A percentile compares a stretch with the other conserved stretches of the same genome.
phyloP scores from a whole-genome alignment of 2,113 vertebrate species.

The Nipponia nippon region DNA sequence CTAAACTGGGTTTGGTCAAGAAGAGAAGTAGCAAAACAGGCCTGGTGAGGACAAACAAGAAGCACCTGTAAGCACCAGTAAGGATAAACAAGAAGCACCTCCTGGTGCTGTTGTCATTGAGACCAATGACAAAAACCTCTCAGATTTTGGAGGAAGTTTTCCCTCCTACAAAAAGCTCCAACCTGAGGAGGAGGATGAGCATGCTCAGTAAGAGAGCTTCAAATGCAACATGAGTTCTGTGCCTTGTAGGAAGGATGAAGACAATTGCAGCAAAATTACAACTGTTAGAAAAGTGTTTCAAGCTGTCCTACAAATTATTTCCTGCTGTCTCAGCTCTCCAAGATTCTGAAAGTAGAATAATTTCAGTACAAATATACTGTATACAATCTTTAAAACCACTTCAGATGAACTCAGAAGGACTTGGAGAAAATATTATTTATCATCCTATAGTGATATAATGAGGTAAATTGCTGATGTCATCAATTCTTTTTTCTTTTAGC shows the following conservation, averaged over 20 bases:
- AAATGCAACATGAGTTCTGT: neutral
- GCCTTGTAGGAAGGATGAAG: neutral
- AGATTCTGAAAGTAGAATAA: neutral
- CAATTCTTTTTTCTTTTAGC: neutral
- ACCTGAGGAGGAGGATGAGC: rapidly evolving
- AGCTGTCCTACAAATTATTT: neutral
- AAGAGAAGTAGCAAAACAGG: neutral
- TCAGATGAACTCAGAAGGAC: neutral
- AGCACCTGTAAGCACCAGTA: neutral
- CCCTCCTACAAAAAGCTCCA: neutral
- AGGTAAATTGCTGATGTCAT: constrained; percentile 6
- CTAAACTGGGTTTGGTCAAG: neutral
- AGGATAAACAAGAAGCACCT: neutral
- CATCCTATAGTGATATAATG: neutral
- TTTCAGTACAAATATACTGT: neutral
- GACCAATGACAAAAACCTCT: neutral
- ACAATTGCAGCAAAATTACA: neutral
- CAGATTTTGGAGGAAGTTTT: neutral
- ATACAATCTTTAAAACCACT: neutral
- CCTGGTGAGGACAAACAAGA: neutral
- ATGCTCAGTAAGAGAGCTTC: neutral
- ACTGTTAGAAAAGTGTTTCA: neutral
- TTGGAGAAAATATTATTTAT: neutral
- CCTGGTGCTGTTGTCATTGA: neutral
- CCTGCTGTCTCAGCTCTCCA: neutral